Conservation (phyloP, 2,797 vertebrate genomes). For the Phylloscopus collybita region DNA sequence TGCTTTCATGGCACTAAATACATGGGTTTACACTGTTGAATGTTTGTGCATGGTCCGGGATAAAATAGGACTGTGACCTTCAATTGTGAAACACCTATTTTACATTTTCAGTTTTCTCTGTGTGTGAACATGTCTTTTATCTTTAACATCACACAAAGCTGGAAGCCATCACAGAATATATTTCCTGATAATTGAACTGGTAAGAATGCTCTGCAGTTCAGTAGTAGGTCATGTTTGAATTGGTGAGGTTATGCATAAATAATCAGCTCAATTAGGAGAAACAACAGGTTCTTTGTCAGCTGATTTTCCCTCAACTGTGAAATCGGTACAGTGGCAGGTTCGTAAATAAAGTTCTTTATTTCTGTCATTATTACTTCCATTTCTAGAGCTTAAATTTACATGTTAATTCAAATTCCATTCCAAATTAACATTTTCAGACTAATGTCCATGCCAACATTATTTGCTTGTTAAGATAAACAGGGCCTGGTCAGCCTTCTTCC, state of each 20-base stretch:
- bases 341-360: slow-evolving; percentile 61
- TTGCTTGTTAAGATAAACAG: slow-evolving; percentile 45
- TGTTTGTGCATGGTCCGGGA: background rate
- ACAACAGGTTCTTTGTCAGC: slow-evolving; percentile 67
- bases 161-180: slow-evolving; percentile 38
- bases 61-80: background rate
- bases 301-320: slow-evolving; percentile 56
- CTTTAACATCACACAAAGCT: slow-evolving; percentile 60
- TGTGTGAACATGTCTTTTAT: slow-evolving; percentile 56
- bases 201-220: slow-evolving; percentile 60
- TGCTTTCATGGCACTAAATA: background rate
- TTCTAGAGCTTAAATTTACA: slow-evolving; percentile 56
- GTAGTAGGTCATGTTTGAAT: slow-evolving; percentile 66
- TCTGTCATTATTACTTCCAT: slow-evolving; percentile 13
- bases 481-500: slow-evolving; percentile 11
- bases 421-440: slow-evolving; percentile 55
- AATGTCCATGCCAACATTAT: slow-evolving; percentile 45
- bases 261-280: slow-evolving; percentile 59
- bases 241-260: slow-evolving; percentile 73
- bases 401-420: slow-evolving; percentile 52
- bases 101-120: slow-evolving; percentile 49
- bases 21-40: background rate
- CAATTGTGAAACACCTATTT: slow-evolving; percentile 26
- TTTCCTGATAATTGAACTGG: slow-evolving; percentile 58
- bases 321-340: slow-evolving; percentile 44